Evolutionary conservation across 2,888 invertebrate species (phyloP), one percentile per base, ranked within the genome.

Genomic region (Coronaproctus castanopsis): DNA sequence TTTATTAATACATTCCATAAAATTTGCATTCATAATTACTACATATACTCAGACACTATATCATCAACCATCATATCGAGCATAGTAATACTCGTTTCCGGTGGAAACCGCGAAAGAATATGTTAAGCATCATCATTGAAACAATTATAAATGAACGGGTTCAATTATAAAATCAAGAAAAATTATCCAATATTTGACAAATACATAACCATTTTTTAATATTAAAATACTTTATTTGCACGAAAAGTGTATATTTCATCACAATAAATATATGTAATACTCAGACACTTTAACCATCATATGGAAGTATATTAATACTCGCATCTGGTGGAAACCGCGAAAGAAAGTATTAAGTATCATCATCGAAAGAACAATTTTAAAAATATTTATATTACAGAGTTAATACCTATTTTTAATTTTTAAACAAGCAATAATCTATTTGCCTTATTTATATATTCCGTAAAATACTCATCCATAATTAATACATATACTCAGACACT

Each of bases 261-360:
- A n/a, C 8, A 8, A 52, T 52, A n/a, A 19, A 19, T 20, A 20
- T 23, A 1, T 57, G 3, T 22, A 24, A 21, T 36, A 58, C 61
- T 62, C 62, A 62, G 62, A 62, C 62, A 60, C 58, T 60, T 57
- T 53, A 55, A 23, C 62, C 62, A 58, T 62, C 62, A 62, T 61
- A 36, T 51, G 22, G 49, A 20, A 52, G n/a, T 20, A 48, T 56
- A 2, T n/a, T 18, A 50, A 52, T 51, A 20, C 48, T 54, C n/a
- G n/a, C 53, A 49, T 61, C 62, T 59, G 62, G 62, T 61, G 62
- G 62, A 62, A 62, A 62, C 61, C 59, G 62, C 61, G 62, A 61
- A 61, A 62, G 61, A 62, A 57, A 57, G 50, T 50, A 55, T 54
- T 20, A 24, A 55, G 61, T 55, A 59, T 61, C 61, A 62, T 62